Conservation (phyloP, 2,113 vertebrate genomes). For the Neodon shergylaensis region DNA sequence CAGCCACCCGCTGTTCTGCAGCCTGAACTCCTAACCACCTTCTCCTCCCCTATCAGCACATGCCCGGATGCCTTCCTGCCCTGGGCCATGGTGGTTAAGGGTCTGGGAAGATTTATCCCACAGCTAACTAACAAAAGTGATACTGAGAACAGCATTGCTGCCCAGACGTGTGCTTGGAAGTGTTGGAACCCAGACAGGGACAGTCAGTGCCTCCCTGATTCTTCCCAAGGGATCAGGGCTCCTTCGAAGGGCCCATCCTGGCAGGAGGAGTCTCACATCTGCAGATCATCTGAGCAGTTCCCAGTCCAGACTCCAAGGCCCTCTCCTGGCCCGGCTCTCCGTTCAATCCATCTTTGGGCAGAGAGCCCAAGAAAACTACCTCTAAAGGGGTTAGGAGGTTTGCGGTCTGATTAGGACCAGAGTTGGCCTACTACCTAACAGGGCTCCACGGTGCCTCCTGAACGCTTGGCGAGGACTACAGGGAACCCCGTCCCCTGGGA, state of each 20-base stretch:
- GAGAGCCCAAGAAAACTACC: not conserved
- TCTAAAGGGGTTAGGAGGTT: not conserved
- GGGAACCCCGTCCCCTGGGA: not conserved
- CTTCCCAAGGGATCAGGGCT: not conserved
- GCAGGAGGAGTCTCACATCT: not conserved
- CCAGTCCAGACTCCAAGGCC: not conserved
- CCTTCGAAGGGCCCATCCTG: slow-evolving; percentile 8
- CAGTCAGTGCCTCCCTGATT: not conserved
- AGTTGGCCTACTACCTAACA: not conserved
- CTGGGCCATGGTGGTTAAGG: not conserved
- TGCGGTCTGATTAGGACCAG: not conserved
- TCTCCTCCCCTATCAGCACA: fast-evolving
- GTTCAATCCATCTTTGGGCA: not conserved
- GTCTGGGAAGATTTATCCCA: not conserved
- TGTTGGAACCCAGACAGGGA: not conserved
- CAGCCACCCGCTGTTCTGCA: not conserved
- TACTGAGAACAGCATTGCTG: not conserved
- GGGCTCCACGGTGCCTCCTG: not conserved
- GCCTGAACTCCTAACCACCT: not conserved
- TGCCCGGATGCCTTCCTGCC: not conserved
- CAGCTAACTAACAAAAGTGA: too few relatives aligned
- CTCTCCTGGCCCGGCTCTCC: not conserved
- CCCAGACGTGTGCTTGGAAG: not conserved
- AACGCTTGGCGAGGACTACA: not conserved
- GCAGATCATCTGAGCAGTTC: not conserved